phyloP scores from a whole-genome alignment of 2,113 vertebrate genomes.

The Cyprinodon tularosa region DNA sequence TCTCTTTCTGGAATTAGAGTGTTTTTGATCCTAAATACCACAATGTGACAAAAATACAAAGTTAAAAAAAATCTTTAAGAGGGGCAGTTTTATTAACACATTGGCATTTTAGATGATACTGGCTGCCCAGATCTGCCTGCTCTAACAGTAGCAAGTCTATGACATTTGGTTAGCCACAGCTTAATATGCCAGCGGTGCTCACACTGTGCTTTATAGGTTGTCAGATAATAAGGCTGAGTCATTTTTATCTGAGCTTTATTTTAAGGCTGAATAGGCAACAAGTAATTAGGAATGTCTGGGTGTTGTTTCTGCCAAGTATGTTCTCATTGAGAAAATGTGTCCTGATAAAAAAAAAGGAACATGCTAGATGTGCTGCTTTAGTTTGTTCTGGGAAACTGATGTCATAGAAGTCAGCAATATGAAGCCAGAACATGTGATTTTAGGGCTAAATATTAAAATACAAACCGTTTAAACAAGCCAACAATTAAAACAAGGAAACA shows the following conservation, averaged over 20 bases:
- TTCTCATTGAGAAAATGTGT: not conserved
- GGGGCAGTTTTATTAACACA: slow-evolving; percentile 35
- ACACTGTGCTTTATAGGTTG: slow-evolving; percentile 37
- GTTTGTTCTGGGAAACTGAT: not conserved
- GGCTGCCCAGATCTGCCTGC: slow-evolving; percentile 34
- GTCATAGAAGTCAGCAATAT: too few relatives aligned
- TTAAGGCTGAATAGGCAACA: slow-evolving; percentile 12
- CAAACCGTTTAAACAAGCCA: not conserved
- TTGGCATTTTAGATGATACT: slow-evolving; percentile 25
- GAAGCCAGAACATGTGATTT: too few relatives aligned
- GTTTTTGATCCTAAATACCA: not conserved
- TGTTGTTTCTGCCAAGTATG: slow-evolving; percentile 9
- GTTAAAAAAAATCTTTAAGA: not conserved
- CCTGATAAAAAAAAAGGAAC: not conserved
- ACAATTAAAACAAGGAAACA: not conserved
- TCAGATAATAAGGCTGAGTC: slow-evolving; percentile 29
- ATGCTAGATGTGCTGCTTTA: not conserved
- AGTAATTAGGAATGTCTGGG: slow-evolving; percentile 3
- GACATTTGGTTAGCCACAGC: slow-evolving; percentile 29
- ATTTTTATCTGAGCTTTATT: slow-evolving; percentile 28
- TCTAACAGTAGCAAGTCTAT: slow-evolving; percentile 33
- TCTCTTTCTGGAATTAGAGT: not conserved
- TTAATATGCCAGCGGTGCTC: slow-evolving; percentile 28
- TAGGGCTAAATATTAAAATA: not conserved
- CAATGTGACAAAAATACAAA: not conserved